Conservation (phyloP, 2,888 invertebrate genomes). For the Seira ritae region DNA sequence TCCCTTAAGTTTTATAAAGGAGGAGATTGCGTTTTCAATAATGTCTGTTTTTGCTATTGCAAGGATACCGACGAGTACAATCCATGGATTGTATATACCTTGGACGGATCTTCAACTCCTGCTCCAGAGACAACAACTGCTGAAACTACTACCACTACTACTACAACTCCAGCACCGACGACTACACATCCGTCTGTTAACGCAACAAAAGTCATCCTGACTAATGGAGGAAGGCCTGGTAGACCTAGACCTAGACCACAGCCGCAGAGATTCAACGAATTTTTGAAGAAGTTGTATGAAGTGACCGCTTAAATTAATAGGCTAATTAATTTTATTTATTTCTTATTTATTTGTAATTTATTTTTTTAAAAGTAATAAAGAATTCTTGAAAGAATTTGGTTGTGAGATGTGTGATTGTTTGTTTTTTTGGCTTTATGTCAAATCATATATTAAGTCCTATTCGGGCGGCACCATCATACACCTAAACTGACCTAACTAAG, state of each 20-base stretch:
- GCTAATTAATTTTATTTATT: too few species aligned
- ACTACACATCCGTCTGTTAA: not conserved
- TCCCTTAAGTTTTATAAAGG: constrained; percentile 38
- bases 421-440: too few species aligned
- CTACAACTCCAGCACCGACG: not conserved
- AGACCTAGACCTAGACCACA: not conserved
- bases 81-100: constrained; percentile 21
- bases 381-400: too few species aligned
- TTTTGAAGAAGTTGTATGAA: too few species aligned
- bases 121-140: not conserved
- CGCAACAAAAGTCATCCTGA: not conserved
- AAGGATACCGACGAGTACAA: constrained; percentile 29
- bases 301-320: too few species aligned
- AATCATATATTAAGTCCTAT: too few species aligned
- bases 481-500: too few species aligned
- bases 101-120: not conserved
- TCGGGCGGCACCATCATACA: too few species aligned
- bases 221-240: not conserved
- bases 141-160: not conserved
- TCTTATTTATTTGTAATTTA: too few species aligned
- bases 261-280: not conserved
- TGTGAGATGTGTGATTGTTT: too few species aligned
- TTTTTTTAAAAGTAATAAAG: too few species aligned
- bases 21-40: constrained; percentile 55
- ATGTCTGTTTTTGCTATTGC: constrained; percentile 59